Conservation (phyloP, 2,888 invertebrate genomes). For the Beris chalybata region DNA sequence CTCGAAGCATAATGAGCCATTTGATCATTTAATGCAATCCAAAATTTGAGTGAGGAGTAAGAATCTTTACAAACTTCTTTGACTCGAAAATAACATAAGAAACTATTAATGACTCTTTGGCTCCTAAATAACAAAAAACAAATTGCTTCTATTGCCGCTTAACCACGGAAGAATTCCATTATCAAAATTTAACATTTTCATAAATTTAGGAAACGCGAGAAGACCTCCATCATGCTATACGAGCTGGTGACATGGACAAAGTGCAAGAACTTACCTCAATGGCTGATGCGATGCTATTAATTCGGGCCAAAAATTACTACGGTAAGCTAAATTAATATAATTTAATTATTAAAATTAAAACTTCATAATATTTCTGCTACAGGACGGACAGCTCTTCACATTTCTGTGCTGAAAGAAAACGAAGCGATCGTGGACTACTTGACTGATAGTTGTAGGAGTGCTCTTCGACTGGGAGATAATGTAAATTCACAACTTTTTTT, state of each 20-base stretch:
- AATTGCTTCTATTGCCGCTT: too few species aligned
- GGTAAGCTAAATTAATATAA: conserved; percentile 44
- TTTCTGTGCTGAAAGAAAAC: conserved; percentile 82
- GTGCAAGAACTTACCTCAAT: conserved; percentile 61
- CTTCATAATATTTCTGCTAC: conserved; percentile 46
- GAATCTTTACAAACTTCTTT: too few species aligned
- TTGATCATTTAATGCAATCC: too few species aligned
- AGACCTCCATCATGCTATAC: conserved; percentile 72
- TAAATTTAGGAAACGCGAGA: conserved; percentile 71
- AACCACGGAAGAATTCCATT: too few species aligned
- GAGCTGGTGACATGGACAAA: conserved; percentile 64
- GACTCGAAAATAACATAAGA: too few species aligned
- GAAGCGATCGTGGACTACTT: conserved; percentile 80
- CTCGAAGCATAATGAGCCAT: too few species aligned
- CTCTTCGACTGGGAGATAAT: conserved; percentile 79
- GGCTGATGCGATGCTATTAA: conserved; percentile 50
- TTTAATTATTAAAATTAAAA: conserved; percentile 2
- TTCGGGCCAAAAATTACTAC: conserved; percentile 55
- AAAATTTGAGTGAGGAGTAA: too few species aligned
- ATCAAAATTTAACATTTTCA: too few species aligned
- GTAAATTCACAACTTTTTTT: conserved; percentile 60
- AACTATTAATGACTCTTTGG: too few species aligned
- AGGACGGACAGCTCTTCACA: conserved; percentile 79
- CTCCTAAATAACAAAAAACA: too few species aligned
- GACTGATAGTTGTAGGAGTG: conserved; percentile 71